These are phyloP conservation scores for Echiichthys vipera DNA, from an alignment of 2,797 vertebrate species.

Conservation along the genomic window DNA sequence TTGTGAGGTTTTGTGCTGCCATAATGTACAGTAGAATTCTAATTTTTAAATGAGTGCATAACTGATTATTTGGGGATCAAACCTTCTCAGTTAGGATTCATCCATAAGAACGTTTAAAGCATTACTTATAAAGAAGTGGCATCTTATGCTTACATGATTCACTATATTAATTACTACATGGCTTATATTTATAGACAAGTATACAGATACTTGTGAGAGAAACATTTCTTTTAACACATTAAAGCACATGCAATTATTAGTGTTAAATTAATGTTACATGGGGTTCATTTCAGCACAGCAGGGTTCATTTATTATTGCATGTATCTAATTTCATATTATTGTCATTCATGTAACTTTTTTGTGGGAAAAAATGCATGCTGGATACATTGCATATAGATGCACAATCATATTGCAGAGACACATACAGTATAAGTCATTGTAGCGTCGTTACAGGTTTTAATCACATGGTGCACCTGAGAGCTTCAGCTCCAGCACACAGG, in stretches of 20 bases:
- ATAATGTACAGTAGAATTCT: background rate
- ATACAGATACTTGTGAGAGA: background rate
- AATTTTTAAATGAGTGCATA: background rate
- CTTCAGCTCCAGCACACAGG: constrained; percentile 36
- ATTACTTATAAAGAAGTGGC: background rate
- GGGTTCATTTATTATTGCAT: too few species aligned
- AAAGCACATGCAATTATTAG: background rate
- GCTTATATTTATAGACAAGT: background rate
- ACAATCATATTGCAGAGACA: background rate
- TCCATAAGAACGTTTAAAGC: background rate
- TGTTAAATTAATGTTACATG: background rate
- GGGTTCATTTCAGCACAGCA: background rate
- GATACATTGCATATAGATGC: background rate
- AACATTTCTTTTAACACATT: background rate
- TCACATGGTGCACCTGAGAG: constrained; percentile 41
- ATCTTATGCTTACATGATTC: background rate
- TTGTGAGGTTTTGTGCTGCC: background rate
- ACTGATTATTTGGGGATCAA: background rate
- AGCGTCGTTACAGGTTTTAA: constrained; percentile 39
- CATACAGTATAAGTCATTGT: background rate
- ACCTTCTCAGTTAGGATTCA: background rate
- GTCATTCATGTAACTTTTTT: background rate
- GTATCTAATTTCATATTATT: too few species aligned
- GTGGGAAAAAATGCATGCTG: background rate
- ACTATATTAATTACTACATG: background rate